phyloP scores from a whole-genome alignment of 2,888 invertebrate species.

The Caenorhabditis angaria region DNA sequence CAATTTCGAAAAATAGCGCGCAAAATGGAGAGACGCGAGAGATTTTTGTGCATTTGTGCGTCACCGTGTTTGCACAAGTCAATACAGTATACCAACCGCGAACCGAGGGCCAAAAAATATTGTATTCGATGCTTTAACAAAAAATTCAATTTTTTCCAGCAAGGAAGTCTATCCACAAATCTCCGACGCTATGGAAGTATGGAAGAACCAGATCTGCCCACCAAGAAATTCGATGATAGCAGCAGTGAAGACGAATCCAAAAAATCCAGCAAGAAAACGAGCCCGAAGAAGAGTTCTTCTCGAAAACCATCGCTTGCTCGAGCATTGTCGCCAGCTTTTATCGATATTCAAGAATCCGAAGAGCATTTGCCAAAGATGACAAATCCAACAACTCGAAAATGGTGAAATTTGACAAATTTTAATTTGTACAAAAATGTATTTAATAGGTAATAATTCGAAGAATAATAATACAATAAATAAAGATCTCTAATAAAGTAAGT shows the following conservation, averaged over 20 bases:
- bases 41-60: no score
- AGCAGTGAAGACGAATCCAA: conserved; percentile 43
- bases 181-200: conserved; percentile 31
- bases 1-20: no score
- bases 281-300: conserved; percentile 19
- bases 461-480: not conserved
- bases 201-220: conserved; percentile 38
- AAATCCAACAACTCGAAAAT: not conserved
- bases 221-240: conserved; percentile 47
- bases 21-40: no score
- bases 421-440: conserved; percentile 1
- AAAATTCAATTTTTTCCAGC: conserved; percentile 18
- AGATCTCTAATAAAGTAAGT: not conserved
- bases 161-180: conserved; percentile 20
- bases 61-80: no score
- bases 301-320: conserved; percentile 23
- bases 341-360: conserved; percentile 12
- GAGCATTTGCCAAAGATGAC: conserved; percentile 2
- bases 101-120: no score
- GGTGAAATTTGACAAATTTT: not conserved
- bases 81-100: no score
- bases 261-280: conserved; percentile 31
- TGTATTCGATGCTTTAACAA: no score
- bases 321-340: conserved; percentile 19
- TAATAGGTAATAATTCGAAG: not conserved